Conservation (phyloP, 2,113 vertebrate genomes). For the Brachyistius frenatus region DNA sequence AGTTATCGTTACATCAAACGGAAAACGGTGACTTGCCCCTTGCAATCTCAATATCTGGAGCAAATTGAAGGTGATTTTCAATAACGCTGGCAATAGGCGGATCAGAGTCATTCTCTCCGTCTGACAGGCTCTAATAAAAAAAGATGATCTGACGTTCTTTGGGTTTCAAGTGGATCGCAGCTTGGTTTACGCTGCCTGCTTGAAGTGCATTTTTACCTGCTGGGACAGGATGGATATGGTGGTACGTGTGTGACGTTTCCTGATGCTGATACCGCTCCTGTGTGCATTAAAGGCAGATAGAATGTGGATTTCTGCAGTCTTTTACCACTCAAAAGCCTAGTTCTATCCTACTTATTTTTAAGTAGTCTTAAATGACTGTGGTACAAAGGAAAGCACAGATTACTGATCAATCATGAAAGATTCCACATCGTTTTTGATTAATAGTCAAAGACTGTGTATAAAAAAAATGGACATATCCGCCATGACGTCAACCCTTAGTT, state of each 20-base stretch:
- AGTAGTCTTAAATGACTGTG: too few species aligned
- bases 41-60: conserved; percentile 64
- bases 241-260: conserved; percentile 10
- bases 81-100: conserved; percentile 67
- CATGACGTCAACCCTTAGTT: too few species aligned
- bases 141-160: conserved; percentile 36
- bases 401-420: too few species aligned
- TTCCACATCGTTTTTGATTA: too few species aligned
- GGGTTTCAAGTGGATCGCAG: conserved; percentile 62
- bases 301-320: not conserved
- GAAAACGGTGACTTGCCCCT: conserved; percentile 45
- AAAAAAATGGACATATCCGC: too few species aligned
- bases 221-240: conserved; percentile 10
- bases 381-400: too few species aligned
- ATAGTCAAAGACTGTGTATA: too few species aligned
- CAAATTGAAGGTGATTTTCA: conserved; percentile 82
- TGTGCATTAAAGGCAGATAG: conserved; percentile 12
- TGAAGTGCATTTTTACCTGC: conserved; percentile 37
- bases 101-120: conserved; percentile 59
- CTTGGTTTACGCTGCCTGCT: conserved; percentile 30
- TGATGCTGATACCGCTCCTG: not conserved
- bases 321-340: too few species aligned
- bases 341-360: too few species aligned
- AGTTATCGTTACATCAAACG: conserved; percentile 62
- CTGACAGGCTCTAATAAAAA: conserved; percentile 64